Base-by-base conservation (phyloP, 2,113 vertebrate species). In the Perca fluviatilis region DNA sequence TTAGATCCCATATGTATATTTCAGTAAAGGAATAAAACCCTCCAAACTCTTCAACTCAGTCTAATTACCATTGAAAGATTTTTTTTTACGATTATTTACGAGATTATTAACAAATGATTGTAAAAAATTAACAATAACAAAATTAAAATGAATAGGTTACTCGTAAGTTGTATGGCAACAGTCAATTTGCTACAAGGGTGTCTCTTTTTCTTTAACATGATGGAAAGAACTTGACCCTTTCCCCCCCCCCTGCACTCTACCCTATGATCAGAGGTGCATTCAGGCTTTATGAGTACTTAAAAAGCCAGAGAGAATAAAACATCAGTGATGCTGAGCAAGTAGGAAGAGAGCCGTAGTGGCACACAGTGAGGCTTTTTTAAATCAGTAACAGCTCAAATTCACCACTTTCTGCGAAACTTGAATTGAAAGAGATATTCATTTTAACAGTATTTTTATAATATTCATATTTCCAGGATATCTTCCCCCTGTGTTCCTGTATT, bases 401-500 rank as follows among this genome's bases (percentile, higher is more conserved):
- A 75, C 30, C 33, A 33, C 50, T 61, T 79, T 76, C 25, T 70
- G 18, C 46, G 18, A 54, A 70, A 67, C 43, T 9, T 5, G 5
- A 58, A 50, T 49, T 70, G 33, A 60, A 66, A 62, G 11, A n/a
- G 6, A 25, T 62, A 53, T 36, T 46, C 0, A 36, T 2, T 76
- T 64, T 36, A 25, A 46, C 11, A 57, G 16, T 61, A 58, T 51
- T 81, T 67, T 66, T n/a, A 56, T 62, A 56, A 53, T 58, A 58
- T 66, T 69, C 74, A 54, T 51, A 65, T 30, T 80, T 86, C 74
- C 65, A 27, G 54, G 56, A 64, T 50, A 46, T 84, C 19, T 65
- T 33, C 50, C n/a, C 72, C 61, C n/a, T 36, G 30, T 71, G 33
- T 56, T 72, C 49, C 47, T 54, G 25, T 12, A 9, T 4, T 82